Base-by-base conservation (phyloP, 2,113 vertebrate genomes). In the Illadopsis cleaveri region DNA sequence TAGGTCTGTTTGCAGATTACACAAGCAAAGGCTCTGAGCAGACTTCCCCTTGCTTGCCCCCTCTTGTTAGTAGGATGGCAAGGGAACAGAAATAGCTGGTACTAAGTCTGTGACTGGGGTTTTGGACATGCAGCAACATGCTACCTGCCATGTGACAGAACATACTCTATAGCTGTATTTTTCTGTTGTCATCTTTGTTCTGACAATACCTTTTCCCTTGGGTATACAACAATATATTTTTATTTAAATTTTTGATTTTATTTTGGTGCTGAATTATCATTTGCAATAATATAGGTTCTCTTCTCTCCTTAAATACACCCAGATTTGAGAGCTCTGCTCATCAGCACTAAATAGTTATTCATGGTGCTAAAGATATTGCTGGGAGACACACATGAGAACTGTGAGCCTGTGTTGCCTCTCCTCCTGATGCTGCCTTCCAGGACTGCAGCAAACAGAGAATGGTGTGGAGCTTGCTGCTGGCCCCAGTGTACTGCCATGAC, bases 371-470 rank as follows among this genome's bases (percentile, higher is more conserved):
- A 73, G 58, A 19, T 30, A 30, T 19, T 65, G n/a, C 23, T 75
- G 42, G n/a, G 42, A 75, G 40, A 15, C 30, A 56, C 13, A 38
- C 0, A 0, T 20, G 4, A 30, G 30, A 56, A 3, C 28, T 10
- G 12, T 65, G 50, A 75, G 30, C 35, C 50, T 75, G n/a, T 48
- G 30, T n/a, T 73, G 50, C 30, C 40, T 73, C 40, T 75, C 12
- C 40, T 18, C 6, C 1, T 1, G 0, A 2, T n/a, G 50, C 58
- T 47, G 42, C 40, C 50, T 47, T 65, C n/a, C 40, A n/a, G n/a
- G 28, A 19, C 23, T 47, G 10, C n/a, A 56, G 50, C 60, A 65
- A 40, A 35, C 8, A 64, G 40, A 83, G 35, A 80, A 40, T 4
- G 9, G 35, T 1, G 5, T 69, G 30, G 45, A 50, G 9, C 13